Evolutionary conservation across 2,888 invertebrate genomes (phyloP).

Genomic region (Spilarctia lutea): DNA sequence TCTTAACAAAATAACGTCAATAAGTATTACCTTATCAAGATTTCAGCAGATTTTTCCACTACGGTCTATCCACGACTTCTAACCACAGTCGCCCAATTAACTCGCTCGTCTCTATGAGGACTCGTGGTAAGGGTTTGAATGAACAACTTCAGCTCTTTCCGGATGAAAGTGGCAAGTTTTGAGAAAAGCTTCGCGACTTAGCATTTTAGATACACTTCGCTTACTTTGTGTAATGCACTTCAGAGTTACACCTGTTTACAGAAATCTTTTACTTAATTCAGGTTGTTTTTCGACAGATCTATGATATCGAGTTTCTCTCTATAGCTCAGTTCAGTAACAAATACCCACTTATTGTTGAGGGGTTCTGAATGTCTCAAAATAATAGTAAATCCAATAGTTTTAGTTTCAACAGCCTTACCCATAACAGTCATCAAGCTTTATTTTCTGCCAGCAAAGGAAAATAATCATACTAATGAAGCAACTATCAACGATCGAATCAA

Average conservation of each 20-base stretch:
- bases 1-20: neutral
- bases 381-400: too few relatives aligned
- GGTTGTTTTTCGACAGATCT: neutral
- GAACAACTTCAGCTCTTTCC: constrained; percentile 3
- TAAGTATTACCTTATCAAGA: neutral
- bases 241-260: constrained; percentile 22
- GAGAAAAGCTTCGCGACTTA: constrained; percentile 31
- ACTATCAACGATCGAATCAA: too few relatives aligned
- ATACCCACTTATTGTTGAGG: neutral
- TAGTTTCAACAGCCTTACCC: neutral
- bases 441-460: neutral
- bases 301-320: neutral
- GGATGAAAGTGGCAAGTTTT: constrained; percentile 39
- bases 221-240: constrained; percentile 28
- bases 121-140: constrained; percentile 2
- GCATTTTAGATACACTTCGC: constrained; percentile 28
- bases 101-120: neutral
- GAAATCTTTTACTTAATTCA: constrained; percentile 2
- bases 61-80: neutral
- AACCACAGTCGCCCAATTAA: neutral
- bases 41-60: neutral
- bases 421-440: neutral
- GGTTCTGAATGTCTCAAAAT: neutral
- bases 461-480: too few relatives aligned
- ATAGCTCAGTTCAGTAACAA: neutral